These are phyloP conservation scores for Caradrina clavipalpis DNA, from an alignment of 2,888 invertebrate species.

Conservation along the genomic window DNA sequence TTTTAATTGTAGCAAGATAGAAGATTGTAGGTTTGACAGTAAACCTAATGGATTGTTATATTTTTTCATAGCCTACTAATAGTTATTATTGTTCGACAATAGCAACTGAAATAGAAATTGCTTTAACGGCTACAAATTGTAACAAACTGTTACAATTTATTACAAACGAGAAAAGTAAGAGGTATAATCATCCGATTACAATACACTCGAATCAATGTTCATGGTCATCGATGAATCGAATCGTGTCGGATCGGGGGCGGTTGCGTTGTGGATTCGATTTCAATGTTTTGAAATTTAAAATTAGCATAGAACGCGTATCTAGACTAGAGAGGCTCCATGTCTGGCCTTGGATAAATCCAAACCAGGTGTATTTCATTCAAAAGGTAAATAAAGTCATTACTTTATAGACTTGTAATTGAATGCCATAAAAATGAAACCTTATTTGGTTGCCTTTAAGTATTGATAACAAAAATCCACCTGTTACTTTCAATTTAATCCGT, in stretches of 20 bases:
- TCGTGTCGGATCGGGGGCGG: constrained; percentile 66
- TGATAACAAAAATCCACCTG: constrained; percentile 18
- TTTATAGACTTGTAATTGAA: not conserved
- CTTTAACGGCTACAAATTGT: constrained; percentile 6
- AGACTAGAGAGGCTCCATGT: constrained; percentile 29
- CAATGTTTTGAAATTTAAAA: constrained; percentile 58
- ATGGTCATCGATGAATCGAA: constrained; percentile 68
- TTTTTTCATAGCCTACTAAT: too few relatives aligned
- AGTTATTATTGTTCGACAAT: too few relatives aligned
- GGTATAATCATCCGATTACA: constrained; percentile 66
- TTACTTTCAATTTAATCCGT: constrained; percentile 12
- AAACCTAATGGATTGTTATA: too few relatives aligned
- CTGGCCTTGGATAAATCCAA: constrained; percentile 19
- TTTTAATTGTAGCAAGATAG: too few relatives aligned
- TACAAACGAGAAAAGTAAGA: constrained; percentile 70
- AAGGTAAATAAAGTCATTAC: constrained; percentile 22
- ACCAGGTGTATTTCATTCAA: not conserved
- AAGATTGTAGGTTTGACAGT: too few relatives aligned
- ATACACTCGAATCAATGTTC: constrained; percentile 74
- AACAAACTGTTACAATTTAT: constrained; percentile 26
- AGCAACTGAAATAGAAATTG: not conserved
- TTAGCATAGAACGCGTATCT: constrained; percentile 34
- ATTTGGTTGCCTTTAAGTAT: constrained; percentile 16
- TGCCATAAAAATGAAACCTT: not conserved
- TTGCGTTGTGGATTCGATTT: constrained; percentile 54